Base-by-base conservation (phyloP, 2,888 invertebrate genomes). In the Melieria crassipennis region DNA sequence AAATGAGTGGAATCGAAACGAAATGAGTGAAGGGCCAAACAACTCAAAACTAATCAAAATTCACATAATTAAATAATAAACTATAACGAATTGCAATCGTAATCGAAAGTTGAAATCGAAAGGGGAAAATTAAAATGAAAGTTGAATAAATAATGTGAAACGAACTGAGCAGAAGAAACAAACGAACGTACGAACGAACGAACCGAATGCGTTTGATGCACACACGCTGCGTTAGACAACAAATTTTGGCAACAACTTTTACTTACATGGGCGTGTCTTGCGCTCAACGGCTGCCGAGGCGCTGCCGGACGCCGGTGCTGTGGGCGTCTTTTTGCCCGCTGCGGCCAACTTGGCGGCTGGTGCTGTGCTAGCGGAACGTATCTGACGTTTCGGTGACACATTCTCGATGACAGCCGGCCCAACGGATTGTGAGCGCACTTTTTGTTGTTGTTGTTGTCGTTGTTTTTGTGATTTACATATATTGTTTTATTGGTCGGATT, bases 351-450 rank as follows among this genome's bases (percentile, higher is more conserved):
- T 89, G 55, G 91, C 90, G 78, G 81, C 78, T 73, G 87, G 87
- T 70, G 86, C 87, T 79, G 86, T 86, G 78, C 88, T 88, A 71
- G 86, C 86, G 60, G 86, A 86, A 76, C 88, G 88, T 63, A 92
- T 91, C 80, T 93, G 92, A 77, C 94, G 91, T 81, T 94, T 93
- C 45, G 94, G 94, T 65, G 94, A 94, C 87, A 92, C 92, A 82
- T 92, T 91, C 67, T 88, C 88, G 77, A 88, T 87, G 76, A 63
- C 48, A 76, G 69, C 65, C 61, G 92, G 92, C 76, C 92, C 92
- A 79, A 92, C 91, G 73, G 92, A 92, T 85, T 92, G 91, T 71
- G 92, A 92, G 81, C 92, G 91, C 84, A 89, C 91, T 87, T 76
- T 75, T 48, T 46, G 56, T 69, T 62, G 48, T 58, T 42, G 13